Base-by-base conservation (phyloP, 2,888 invertebrate genomes). In the Aproaerema taeniolella region DNA sequence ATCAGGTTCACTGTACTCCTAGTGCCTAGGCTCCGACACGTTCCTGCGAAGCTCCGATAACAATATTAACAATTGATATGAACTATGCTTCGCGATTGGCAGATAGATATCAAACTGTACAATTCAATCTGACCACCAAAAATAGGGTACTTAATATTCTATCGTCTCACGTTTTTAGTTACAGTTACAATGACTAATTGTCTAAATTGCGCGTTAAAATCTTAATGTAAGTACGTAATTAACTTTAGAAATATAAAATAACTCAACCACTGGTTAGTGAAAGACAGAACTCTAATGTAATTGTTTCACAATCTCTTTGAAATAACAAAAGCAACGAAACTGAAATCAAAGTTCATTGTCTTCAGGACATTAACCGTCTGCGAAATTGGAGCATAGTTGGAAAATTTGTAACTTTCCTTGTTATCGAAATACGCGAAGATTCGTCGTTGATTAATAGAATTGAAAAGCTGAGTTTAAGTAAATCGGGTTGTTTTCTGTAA, bases 1-100 rank as follows among this genome's bases (percentile, higher is more conserved):
- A 65, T 60, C 57, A 65, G 56, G 75, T 70, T 76, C 75, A 75
- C 61, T 65, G 69, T 61, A 65, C 65, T 70, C 59, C 60, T 14
- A 16, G 25, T 25, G 49, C 44, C 57, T 53, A 49, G 54, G 52
- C 49, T 47, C 53, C 53, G 49, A 47, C 51, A 53, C 47, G 59
- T 73, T 77, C 70, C 76, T 72, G 69, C 64, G 67, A 74, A 68
- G 55, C 50, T 40, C 61, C 56, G 42, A 42, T 42, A 42, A 39
- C 38, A 36, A 2, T 60, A 68, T 68, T 72, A 71, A 69, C 61
- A 65, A 55, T 61, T 53, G 61, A 68, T 62, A 61, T 49, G 52
- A 53, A 52, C 53, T 36, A 36, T 26, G 25, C 48, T 55, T 55
- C 46, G 52, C 50, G 50, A 55, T 57, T 36, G 46, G 52, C 16